Conservation (phyloP, 2,888 invertebrate genomes). For the Ctena decussata region DNA sequence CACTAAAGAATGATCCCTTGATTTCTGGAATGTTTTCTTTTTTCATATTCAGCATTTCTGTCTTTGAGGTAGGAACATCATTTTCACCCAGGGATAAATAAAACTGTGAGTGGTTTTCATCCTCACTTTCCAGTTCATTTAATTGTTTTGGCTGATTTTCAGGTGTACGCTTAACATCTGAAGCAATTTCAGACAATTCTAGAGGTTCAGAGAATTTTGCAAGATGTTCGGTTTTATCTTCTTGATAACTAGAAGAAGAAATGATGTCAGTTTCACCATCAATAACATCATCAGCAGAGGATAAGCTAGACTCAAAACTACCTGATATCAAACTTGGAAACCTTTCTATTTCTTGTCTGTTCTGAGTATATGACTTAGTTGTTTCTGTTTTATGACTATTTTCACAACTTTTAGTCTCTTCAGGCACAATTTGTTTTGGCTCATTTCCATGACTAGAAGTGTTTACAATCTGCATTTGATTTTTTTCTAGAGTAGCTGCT, state of each 20-base stretch:
- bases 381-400: not conserved
- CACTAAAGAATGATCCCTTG: conserved; percentile 70
- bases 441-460: too few relatives aligned
- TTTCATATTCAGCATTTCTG: conserved; percentile 27
- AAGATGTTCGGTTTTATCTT: not conserved
- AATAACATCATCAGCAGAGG: conserved; percentile 5
- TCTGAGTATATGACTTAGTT: not conserved
- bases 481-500: not conserved
- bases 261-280: conserved; percentile 48
- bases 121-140: conserved; percentile 15
- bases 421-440: not conserved
- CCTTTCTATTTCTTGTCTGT: conserved; percentile 32
- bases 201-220: not conserved
- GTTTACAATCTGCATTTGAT: not conserved
- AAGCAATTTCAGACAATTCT: not conserved
- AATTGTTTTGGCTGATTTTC: not conserved
- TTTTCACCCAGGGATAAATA: conserved; percentile 73
- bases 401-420: not conserved
- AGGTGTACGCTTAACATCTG: not conserved
- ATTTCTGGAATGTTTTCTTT: conserved; percentile 54
- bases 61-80: conserved; percentile 7
- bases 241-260: not conserved
- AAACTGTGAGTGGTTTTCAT: conserved; percentile 72
- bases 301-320: conserved; percentile 39
- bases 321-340: conserved; percentile 60